phyloP scores from a whole-genome alignment of 2,113 vertebrate species.

The Turnix velox region DNA sequence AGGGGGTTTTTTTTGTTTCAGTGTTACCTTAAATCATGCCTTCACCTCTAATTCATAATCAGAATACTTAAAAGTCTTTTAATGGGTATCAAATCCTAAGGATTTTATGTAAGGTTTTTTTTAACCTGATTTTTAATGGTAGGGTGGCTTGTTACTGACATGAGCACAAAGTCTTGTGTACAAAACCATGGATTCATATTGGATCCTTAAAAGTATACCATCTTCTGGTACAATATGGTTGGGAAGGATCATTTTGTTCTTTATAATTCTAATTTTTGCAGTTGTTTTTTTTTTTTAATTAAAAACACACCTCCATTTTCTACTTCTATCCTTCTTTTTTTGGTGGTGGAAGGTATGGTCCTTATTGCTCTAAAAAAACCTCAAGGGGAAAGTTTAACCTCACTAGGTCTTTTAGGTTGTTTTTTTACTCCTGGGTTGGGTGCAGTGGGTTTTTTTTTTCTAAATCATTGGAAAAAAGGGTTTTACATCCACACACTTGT shows the following conservation, averaged over 20 bases:
- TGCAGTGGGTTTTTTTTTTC: slow-evolving; percentile 18
- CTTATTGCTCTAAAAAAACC: not conserved
- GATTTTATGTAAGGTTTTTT: slow-evolving; percentile 83
- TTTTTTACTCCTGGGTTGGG: slow-evolving; percentile 23
- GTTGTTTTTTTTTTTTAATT: not conserved
- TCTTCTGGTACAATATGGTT: slow-evolving; percentile 45
- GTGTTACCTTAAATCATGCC: slow-evolving; percentile 8
- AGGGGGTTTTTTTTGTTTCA: not conserved
- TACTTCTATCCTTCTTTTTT: not conserved
- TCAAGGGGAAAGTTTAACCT: not conserved
- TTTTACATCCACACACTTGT: not conserved
- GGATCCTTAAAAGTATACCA: slow-evolving; percentile 84
- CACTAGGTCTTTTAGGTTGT: not conserved
- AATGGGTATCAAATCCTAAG: slow-evolving; percentile 79
- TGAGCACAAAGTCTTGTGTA: slow-evolving; percentile 71
- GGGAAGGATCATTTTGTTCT: slow-evolving; percentile 63
- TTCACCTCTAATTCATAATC: not conserved
- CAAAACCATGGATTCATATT: slow-evolving; percentile 84
- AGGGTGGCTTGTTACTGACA: slow-evolving; percentile 31
- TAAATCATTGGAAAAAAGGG: slow-evolving; percentile 2
- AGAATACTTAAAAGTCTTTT: slow-evolving; percentile 36
- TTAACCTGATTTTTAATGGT: slow-evolving; percentile 64
- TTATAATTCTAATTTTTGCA: not conserved
- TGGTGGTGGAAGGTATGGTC: not conserved
- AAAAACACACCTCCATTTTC: not conserved